These are phyloP conservation scores for Hydrochoerus hydrochaeris DNA, from an alignment of 2,113 vertebrate genomes.

Conservation along the genomic window DNA sequence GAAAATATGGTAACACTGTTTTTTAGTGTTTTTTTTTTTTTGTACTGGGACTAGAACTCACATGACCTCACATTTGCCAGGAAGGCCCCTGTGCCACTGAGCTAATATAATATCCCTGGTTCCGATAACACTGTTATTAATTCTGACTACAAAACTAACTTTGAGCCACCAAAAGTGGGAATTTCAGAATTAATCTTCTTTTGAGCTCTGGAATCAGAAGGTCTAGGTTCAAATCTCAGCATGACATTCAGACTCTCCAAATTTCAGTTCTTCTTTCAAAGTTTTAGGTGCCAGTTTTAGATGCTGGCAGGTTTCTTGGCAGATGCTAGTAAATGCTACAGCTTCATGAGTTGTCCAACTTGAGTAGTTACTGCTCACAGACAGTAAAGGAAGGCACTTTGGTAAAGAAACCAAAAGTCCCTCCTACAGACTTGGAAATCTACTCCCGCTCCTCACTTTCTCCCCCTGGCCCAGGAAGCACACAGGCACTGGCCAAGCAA, in stretches of 20 bases:
- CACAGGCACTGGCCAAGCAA: background rate
- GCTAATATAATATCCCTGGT: too few relatives aligned
- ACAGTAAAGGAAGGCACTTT: background rate
- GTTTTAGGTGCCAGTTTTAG: background rate
- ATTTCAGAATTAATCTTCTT: background rate
- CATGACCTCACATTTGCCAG: too few relatives aligned
- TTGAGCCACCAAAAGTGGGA: background rate
- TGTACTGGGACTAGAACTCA: too few relatives aligned
- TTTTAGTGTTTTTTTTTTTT: too few relatives aligned
- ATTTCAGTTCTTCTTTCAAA: slow-evolving; percentile 24
- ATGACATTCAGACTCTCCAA: background rate
- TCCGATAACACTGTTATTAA: background rate
- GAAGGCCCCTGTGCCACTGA: too few relatives aligned
- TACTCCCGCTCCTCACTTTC: background rate
- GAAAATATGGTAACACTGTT: background rate
- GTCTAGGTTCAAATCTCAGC: background rate
- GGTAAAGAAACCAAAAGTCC: background rate
- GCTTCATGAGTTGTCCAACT: background rate
- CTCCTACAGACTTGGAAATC: too few relatives aligned
- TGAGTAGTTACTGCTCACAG: background rate
- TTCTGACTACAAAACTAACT: background rate
- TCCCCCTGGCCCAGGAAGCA: background rate
- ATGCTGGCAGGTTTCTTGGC: background rate
- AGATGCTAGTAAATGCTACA: background rate
- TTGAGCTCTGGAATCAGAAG: slow-evolving; percentile 5